Conservation (phyloP, 2,113 vertebrate genomes). For the Colaptes auratus region DNA sequence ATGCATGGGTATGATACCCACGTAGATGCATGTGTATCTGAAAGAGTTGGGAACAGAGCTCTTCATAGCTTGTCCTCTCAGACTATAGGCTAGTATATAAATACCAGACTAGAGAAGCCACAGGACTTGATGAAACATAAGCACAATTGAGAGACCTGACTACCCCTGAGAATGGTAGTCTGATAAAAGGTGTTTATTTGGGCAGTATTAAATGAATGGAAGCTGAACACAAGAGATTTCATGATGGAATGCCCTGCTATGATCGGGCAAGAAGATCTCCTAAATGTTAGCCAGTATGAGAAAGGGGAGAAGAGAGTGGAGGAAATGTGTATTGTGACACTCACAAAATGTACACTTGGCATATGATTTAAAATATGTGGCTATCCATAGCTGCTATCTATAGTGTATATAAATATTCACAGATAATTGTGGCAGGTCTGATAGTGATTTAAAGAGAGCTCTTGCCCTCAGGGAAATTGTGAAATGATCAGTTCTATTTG, state of each 20-base stretch:
- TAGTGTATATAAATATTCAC: not conserved
- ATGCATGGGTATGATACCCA: not conserved
- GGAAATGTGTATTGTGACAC: not conserved
- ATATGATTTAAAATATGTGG: not conserved
- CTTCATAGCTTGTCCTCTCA: not conserved
- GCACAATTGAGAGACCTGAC: not conserved
- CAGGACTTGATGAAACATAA: not conserved
- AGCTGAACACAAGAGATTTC: not conserved
- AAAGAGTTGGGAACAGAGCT: not conserved
- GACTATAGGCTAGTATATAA: not conserved
- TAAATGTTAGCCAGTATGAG: not conserved
- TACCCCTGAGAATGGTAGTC: not conserved
- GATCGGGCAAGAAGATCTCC: not conserved
- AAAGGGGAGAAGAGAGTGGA: not conserved
- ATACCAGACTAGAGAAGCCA: not conserved
- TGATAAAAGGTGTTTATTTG: not conserved
- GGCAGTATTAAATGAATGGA: not conserved
- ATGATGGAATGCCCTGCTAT: not conserved
- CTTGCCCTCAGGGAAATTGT: not conserved
- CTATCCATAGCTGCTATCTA: not conserved
- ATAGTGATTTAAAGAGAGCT: not conserved
- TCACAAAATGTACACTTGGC: not conserved
- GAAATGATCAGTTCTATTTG: not conserved
- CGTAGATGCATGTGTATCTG: accelerated
- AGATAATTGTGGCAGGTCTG: not conserved